These are phyloP conservation scores for Callionymus lyra DNA, from an alignment of 2,113 vertebrate genomes.

Conservation along the genomic window DNA sequence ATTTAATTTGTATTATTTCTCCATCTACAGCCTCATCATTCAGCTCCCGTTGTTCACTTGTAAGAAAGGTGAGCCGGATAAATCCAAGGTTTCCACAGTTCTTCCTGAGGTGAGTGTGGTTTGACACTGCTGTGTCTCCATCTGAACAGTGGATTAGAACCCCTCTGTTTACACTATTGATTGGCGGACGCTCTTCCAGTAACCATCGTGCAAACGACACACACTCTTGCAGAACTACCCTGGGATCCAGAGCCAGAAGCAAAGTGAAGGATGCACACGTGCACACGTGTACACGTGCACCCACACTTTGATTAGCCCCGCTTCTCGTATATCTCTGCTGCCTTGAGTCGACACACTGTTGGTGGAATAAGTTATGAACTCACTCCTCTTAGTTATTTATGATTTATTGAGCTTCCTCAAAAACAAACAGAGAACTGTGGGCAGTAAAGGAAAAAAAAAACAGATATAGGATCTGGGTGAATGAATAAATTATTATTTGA, in stretches of 20 bases:
- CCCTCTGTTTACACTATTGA: slow-evolving; percentile 47
- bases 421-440: slow-evolving; percentile 29
- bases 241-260: slow-evolving; percentile 34
- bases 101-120: slow-evolving; percentile 6
- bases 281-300: slow-evolving; percentile 18
- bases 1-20: too few species aligned
- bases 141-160: slow-evolving; percentile 45
- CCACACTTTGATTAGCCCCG: neutral
- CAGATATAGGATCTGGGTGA: too few species aligned
- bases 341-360: slow-evolving; percentile 20
- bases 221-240: slow-evolving; percentile 16
- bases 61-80: neutral
- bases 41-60: slow-evolving; percentile 1
- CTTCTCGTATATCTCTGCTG: slow-evolving; percentile 5
- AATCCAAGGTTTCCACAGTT: too few species aligned
- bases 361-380: slow-evolving; percentile 42
- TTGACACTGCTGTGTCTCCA: slow-evolving; percentile 2
- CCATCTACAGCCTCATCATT: too few species aligned
- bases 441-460: slow-evolving; percentile 19
- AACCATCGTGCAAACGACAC: slow-evolving; percentile 10
- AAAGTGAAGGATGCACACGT: slow-evolving; percentile 23
- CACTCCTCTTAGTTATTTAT: slow-evolving; percentile 49
- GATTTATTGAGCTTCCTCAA: slow-evolving; percentile 45
- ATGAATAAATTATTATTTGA: slow-evolving; percentile 57
- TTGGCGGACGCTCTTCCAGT: slow-evolving; percentile 17